phyloP scores from a whole-genome alignment of 2,888 invertebrate species.

The Drosophila vallismaia region DNA sequence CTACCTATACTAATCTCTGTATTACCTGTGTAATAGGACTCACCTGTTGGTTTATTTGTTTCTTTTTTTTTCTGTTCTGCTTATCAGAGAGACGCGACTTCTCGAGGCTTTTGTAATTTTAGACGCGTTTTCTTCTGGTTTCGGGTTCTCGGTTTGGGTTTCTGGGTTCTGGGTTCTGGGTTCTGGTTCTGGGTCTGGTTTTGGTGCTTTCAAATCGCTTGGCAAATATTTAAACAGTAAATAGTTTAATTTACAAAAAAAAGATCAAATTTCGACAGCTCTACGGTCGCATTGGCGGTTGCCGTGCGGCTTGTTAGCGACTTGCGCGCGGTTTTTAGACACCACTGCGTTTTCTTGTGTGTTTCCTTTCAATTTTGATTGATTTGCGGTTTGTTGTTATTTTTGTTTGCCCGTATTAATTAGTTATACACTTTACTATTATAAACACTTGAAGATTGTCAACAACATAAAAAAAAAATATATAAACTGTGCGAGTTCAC shows the following conservation, averaged over 20 bases:
- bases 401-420: slow-evolving; percentile 5
- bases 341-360: slow-evolving; percentile 9
- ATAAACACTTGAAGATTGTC: neutral
- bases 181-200: neutral
- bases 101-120: slow-evolving; percentile 60
- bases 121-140: slow-evolving; percentile 31
- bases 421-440: neutral
- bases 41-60: slow-evolving; percentile 52
- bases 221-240: slow-evolving; percentile 44
- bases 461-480: slow-evolving; percentile 7
- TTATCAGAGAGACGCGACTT: slow-evolving; percentile 58
- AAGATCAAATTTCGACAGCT: slow-evolving; percentile 50
- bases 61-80: slow-evolving; percentile 13
- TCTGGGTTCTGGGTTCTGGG: neutral
- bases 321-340: slow-evolving; percentile 34
- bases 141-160: neutral
- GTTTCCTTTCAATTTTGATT: slow-evolving; percentile 57
- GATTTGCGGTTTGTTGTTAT: slow-evolving; percentile 70
- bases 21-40: slow-evolving; percentile 26
- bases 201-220: slow-evolving; percentile 6
- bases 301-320: slow-evolving; percentile 21
- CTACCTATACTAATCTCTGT: neutral
- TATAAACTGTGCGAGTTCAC: neutral
- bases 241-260: slow-evolving; percentile 52
- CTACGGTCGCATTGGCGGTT: slow-evolving; percentile 11